Evolutionary conservation across 2,797 vertebrate species (phyloP), one percentile per base, ranked within the genome.

Genomic region (Danio jaintianensis): DNA sequence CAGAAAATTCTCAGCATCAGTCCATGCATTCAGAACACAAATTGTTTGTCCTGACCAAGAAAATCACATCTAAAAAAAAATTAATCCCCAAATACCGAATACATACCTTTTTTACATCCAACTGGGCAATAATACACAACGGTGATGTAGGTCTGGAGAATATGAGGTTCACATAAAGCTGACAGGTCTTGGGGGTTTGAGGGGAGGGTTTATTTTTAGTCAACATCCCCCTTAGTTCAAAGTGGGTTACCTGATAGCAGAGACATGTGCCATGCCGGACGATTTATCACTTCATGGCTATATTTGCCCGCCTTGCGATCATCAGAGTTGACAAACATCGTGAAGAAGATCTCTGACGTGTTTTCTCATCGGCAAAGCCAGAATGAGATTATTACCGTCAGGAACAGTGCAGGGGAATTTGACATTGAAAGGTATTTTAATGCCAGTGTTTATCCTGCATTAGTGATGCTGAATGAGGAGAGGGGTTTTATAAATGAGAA

Each of bases 231-330:
- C 70, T 88, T 87, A 91, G 91, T 92, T 91, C 86, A 92, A 92
- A 92, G 91, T 93, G 82, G 61, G 94, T 91, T 92, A 95, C 89
- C 87, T 93, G 93, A 95, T 94, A 92, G 89, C 86, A 83, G 40
- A 52, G 89, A 88, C 91, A 91, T 92, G 89, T 90, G 92, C 85
- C 87, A 59, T 88, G 91, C 87, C 82, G 79, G 70, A 86, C 85
- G 77, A 87, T 91, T 88, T 87, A 91, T 85, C 86, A 89, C 87
- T 82, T 59, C 64, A 84, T 76, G 84, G 87, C 87, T 93, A 88
- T 92, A 91, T 93, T 91, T 91, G 88, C 87, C 77, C 63, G 42
- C 85, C 45, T 78, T 89, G 89, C 61, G 68, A 58, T 66, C 56
- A 78, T 83, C 80, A 84, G 62, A 82, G 79, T 90, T 88, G 80